A percentile compares a stretch with the other conserved stretches of the same genome.
phyloP scores from a whole-genome alignment of 2,888 invertebrate genomes.

The Nephrocerus scutellatus region DNA sequence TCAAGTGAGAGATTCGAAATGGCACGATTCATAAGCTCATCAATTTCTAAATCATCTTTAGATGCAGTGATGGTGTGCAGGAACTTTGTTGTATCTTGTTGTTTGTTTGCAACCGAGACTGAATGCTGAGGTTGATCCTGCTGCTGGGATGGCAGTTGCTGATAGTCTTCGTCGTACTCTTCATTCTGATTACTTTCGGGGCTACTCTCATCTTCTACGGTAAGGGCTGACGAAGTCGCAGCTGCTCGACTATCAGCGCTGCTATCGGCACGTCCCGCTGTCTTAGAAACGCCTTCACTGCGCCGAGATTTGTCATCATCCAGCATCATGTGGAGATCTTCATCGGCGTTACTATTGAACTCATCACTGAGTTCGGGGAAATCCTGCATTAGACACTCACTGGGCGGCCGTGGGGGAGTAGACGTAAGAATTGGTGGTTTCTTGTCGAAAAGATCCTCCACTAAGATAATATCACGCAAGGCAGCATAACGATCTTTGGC shows the following conservation, averaged over 20 bases:
- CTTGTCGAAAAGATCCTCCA: conserved; percentile 54
- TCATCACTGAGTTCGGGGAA: conserved; percentile 36
- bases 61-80: conserved; percentile 28
- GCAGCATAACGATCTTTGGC: conserved; percentile 75
- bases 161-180: conserved; percentile 16
- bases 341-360: conserved; percentile 36
- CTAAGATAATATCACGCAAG: conserved; percentile 66
- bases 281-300: too few species aligned
- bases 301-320: conserved; percentile 36
- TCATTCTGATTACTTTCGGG: conserved; percentile 22
- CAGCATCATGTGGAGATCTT: conserved; percentile 51
- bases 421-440: conserved; percentile 19
- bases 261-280: conserved; percentile 38
- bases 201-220: conserved; percentile 40
- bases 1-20: conserved; percentile 47
- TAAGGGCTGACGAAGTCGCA: conserved; percentile 37
- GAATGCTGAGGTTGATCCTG: conserved; percentile 20
- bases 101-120: too few species aligned
- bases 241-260: conserved; percentile 34
- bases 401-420: conserved; percentile 18
- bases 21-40: conserved; percentile 47
- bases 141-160: conserved; percentile 26
- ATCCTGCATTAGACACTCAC: conserved; percentile 38
- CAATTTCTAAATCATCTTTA: conserved; percentile 46
- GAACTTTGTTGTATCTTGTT: conserved; percentile 21